These are phyloP conservation scores for Acromyrmex charruanus DNA, from an alignment of 1,140 invertebrate species.

Conservation along the genomic window DNA sequence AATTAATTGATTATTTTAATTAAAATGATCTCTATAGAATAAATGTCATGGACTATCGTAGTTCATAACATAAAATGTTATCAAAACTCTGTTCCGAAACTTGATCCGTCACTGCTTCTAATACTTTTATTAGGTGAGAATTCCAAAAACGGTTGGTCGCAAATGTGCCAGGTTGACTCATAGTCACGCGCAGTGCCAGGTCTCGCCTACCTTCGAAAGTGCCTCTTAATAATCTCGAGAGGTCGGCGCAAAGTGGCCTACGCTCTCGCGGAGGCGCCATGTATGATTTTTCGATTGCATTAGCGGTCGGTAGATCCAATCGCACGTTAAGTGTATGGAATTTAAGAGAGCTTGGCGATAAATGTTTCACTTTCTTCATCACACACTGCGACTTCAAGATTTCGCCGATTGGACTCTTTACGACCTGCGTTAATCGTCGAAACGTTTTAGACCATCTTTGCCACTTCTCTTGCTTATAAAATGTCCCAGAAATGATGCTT, in stretches of 20 bases:
- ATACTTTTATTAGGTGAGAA: conserved; percentile 60
- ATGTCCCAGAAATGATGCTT: conserved; percentile 1
- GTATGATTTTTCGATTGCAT: conserved; percentile 42
- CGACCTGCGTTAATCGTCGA: conserved; percentile 61
- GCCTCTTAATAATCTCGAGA: conserved; percentile 62
- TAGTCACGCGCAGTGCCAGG: background rate
- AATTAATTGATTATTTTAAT: background rate
- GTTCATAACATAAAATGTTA: background rate
- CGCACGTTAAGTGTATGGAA: conserved; percentile 35
- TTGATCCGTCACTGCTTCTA: conserved; percentile 23
- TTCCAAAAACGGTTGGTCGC: conserved; percentile 36
- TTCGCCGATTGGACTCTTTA: conserved; percentile 53
- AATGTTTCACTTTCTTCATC: conserved; percentile 29
- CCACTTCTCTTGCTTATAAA: conserved; percentile 56
- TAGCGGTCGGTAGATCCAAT: conserved; percentile 22
- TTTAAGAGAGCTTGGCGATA: conserved; percentile 21
- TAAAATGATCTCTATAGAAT: background rate
- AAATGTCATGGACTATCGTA: background rate
- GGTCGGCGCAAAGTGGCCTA: conserved; percentile 35
- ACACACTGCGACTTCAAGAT: background rate
- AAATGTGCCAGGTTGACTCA: conserved; percentile 47
- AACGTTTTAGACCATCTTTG: conserved; percentile 42
- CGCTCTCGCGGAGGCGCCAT: conserved; percentile 26
- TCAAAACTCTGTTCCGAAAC: background rate
- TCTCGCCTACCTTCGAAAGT: conserved; percentile 53